Evolutionary conservation across 2,113 vertebrate genomes (phyloP).

Genomic region (Hystrix brachyura): DNA sequence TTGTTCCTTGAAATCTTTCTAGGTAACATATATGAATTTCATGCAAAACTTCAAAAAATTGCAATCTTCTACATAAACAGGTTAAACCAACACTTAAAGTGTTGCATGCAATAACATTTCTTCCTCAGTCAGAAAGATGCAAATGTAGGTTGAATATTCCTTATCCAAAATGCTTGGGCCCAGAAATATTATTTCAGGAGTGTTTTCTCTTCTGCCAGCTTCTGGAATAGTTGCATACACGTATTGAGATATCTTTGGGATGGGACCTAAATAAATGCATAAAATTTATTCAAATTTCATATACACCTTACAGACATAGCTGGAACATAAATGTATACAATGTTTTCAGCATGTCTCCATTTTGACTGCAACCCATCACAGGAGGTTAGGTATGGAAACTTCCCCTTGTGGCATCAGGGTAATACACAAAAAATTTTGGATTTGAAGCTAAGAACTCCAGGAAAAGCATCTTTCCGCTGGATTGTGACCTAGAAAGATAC

Average conservation of each 20-base stretch:
- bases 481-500: neutral
- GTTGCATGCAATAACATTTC: neutral
- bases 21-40: neutral
- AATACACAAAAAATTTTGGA: neutral
- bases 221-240: neutral
- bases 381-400: neutral
- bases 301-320: neutral
- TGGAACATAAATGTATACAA: neutral
- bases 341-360: neutral
- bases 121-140: conserved; percentile 33
- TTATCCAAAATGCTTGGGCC: neutral
- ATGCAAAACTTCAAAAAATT: neutral
- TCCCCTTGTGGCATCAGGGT: neutral
- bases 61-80: neutral
- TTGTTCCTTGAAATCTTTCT: neutral
- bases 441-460: neutral
- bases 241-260: neutral
- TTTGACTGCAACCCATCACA: neutral
- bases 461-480: neutral
- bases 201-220: neutral
- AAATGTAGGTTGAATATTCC: neutral
- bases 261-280: neutral
- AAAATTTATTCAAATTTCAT: neutral
- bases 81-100: neutral
- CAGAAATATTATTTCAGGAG: neutral